Evolutionary conservation across 2,797 vertebrate genomes (phyloP).

Genomic region (Brachyalestes nurse): DNA sequence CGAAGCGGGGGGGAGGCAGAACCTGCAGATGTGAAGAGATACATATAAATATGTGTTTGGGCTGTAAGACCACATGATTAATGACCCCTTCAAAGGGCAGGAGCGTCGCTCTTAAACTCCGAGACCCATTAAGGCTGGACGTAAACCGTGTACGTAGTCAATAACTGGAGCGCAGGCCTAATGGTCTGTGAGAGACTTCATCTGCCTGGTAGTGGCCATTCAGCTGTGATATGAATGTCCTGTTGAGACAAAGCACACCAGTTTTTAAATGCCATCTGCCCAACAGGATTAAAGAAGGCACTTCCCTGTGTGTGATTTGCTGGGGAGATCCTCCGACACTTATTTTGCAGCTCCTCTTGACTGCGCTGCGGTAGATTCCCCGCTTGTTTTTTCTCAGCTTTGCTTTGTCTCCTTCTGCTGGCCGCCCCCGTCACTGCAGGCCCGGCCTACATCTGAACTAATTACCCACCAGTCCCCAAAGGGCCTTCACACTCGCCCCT

Average conservation of each 20-base stretch:
- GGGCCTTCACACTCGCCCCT: conserved; percentile 44
- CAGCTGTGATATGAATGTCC: conserved; percentile 68
- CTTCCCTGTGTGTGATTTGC: conserved; percentile 44
- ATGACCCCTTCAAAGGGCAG: conserved; percentile 13
- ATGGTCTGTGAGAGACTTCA: conserved; percentile 23
- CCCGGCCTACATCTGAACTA: conserved; percentile 55
- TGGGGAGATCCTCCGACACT: conserved; percentile 26
- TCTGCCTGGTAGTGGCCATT: conserved; percentile 65
- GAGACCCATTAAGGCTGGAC: conserved; percentile 20
- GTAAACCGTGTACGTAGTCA: conserved; percentile 31
- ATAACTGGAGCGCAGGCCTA: conserved; percentile 29
- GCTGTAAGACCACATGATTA: conserved; percentile 5
- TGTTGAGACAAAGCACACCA: conserved; percentile 54
- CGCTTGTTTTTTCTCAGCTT: conserved; percentile 28
- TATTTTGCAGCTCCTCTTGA: background rate
- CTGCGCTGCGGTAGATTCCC: conserved; percentile 30
- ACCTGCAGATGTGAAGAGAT: background rate
- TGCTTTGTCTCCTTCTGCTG: conserved; percentile 68
- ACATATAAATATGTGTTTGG: background rate
- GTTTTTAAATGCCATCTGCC: conserved; percentile 25
- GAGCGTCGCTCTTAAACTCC: conserved; percentile 15
- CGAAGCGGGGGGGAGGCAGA: too few species aligned
- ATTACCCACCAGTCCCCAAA: conserved; percentile 58
- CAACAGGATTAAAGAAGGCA: conserved; percentile 23
- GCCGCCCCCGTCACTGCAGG: conserved; percentile 57